Base-by-base conservation (phyloP, 2,888 invertebrate species). In the Rhopalosiphum nymphaeae region DNA sequence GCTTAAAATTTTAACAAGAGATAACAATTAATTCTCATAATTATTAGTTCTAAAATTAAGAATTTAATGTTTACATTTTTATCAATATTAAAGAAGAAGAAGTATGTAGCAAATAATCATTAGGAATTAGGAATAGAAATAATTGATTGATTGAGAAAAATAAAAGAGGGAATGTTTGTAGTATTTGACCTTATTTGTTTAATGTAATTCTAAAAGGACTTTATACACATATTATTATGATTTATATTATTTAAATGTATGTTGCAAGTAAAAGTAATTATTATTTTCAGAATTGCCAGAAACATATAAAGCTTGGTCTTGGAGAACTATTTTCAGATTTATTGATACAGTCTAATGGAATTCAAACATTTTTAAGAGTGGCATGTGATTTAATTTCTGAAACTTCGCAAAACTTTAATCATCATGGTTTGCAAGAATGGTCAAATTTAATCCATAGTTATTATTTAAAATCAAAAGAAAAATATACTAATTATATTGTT, bases 321-420 rank as follows among this genome's bases (percentile, higher is more conserved):
- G 13, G 25, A 11, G 21, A 86, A 67, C 26, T 94, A 21, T 61
- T 91, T 86, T 46, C 42, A 57, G 49, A 90, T 49, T 49, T 94
- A 42, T 49, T 94, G 2, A 25, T 90, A 42, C 42, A 86, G 29
- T 11, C 85, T 25, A 42, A 86, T n/a, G 94, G 94, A 67, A 91
- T 94, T 42, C 46, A 94, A 86, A 85, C 86, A 11, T 86, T 94
- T 36, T 61, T 94, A 46, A 90, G 61, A 86, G 42, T 94, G 1
- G 94, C 85, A 4, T 90, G 94, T 91, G 94, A 94, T 91, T 91
- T 91, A 61, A 44, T 25, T 53, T 11, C 42, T 29, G 94, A 91
- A 49, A 44, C 36, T 29, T 86, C 94, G 25, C 86, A 94, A 53
- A 67, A 86, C 29, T 42, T 90, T 36, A 29, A 26, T 11, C 42